Conservation (phyloP, 2,797 vertebrate species). For the Knipowitschia caucasica region DNA sequence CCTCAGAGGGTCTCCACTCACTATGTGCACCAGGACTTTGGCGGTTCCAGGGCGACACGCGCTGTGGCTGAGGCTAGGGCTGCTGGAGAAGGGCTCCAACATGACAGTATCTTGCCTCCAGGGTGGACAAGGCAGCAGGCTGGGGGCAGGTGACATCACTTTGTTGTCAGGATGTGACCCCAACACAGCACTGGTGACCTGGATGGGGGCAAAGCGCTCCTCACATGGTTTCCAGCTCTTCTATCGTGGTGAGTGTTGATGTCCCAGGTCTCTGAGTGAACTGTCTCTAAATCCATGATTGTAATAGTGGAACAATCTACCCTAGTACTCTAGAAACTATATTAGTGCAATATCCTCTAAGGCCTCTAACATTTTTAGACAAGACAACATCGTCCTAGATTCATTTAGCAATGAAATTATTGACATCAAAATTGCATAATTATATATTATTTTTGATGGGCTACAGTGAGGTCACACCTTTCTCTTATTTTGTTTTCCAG, state of each 20-base stretch:
- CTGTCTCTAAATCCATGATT: no score
- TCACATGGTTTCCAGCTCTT: slow-evolving; percentile 41
- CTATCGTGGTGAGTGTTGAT: slow-evolving; percentile 56
- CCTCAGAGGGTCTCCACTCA: neutral
- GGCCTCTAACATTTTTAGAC: no score
- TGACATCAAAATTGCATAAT: no score
- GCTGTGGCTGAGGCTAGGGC: slow-evolving; percentile 32
- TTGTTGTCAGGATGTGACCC: slow-evolving; percentile 46
- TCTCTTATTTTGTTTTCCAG: slow-evolving; percentile 55
- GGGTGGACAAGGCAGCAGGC: slow-evolving; percentile 3
- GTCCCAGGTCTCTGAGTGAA: no score
- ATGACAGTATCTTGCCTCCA: slow-evolving; percentile 42
- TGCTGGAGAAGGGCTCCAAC: slow-evolving; percentile 30
- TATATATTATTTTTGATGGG: no score
- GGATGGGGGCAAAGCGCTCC: slow-evolving; percentile 38
- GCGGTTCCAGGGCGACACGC: slow-evolving; percentile 28
- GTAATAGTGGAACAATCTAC: no score
- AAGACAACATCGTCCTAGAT: no score
- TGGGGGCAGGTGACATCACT: slow-evolving; percentile 9
- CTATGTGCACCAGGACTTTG: slow-evolving; percentile 56
- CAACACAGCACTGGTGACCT: slow-evolving; percentile 50
- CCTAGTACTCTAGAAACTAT: no score
- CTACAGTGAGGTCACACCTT: slow-evolving; percentile 1
- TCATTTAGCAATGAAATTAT: no score
- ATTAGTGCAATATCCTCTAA: no score